Evolutionary conservation across 2,888 invertebrate species (phyloP).

Genomic region (Chrysolina haemoptera): DNA sequence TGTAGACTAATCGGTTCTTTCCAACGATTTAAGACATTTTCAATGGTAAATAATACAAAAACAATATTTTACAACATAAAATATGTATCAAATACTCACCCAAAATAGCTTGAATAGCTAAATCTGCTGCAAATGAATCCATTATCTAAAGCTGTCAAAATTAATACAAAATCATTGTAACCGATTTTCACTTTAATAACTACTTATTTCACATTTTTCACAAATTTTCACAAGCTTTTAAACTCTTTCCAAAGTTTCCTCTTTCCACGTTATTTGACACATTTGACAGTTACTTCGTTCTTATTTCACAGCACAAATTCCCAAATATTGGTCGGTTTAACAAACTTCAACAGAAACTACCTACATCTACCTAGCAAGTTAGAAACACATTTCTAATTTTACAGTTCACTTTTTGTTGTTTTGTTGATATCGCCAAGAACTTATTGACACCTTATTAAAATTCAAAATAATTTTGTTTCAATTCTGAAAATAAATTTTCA

Average conservation of each 20-base stretch:
- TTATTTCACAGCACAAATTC: neutral
- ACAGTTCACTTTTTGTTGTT: too few species aligned
- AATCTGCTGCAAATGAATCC: constrained; percentile 65
- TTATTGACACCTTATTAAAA: too few species aligned
- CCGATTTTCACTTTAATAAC: constrained; percentile 41
- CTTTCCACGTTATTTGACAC: constrained; percentile 56
- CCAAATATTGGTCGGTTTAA: too few species aligned
- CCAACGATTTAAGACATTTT: neutral
- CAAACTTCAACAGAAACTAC: too few species aligned
- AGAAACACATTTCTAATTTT: too few species aligned
- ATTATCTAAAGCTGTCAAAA: constrained; percentile 54
- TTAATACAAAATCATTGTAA: constrained; percentile 55
- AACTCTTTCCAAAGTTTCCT: constrained; percentile 54
- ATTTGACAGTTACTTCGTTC: constrained; percentile 57
- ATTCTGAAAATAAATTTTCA: too few species aligned
- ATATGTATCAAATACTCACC: constrained; percentile 57
- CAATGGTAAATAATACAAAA: neutral
- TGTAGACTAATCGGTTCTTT: neutral
- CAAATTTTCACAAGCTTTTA: constrained; percentile 50
- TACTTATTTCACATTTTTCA: constrained; percentile 54
- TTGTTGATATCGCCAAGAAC: too few species aligned
- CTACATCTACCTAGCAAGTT: too few species aligned
- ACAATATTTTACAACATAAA: neutral
- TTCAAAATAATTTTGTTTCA: too few species aligned
- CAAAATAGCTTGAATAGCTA: constrained; percentile 65